Base-by-base conservation (phyloP, 1,140 invertebrate genomes). In the Mamestra configurata region DNA sequence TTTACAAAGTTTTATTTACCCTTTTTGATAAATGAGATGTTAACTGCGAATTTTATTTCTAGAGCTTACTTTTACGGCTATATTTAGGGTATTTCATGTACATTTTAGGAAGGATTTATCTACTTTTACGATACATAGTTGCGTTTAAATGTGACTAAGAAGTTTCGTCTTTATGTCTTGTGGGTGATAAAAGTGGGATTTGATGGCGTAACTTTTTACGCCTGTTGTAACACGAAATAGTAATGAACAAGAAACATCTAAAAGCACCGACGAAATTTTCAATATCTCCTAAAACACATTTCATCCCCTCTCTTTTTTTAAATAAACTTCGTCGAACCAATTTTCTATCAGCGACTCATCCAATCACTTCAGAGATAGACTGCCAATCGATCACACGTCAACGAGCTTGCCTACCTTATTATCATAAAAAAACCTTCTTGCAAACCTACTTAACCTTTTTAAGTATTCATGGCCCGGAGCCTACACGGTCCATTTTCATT, bases 401-500 rank as follows among this genome's bases (percentile, higher is more conserved):
- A 11, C 40, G 46, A 24, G 15, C 73, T 57, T 22, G 15, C 53
- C 53, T 59, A 59, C 57, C 24, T 76, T 76, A 61, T 76, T 76
- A 76, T 76, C 73, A 64, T 76, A 76, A 76, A 76, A 68, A 70
- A 76, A 61, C 53, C 55, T 64, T 20, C 43, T 18, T 49, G 11
- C 15, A 49, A 76, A 64, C 55, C 57, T 64, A 76, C 57, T 76
- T 64, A 61, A 64, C 73, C 57, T 76, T 76, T 76, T 76, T 49
- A 64, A 76, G 40, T 76, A 76, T 76, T 76, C 73, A 76, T 76
- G 55, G 57, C 8, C 13, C n/a, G 57, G 24, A 35, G 27, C 43
- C 31, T 68, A 70, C 51, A 71, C 51, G 51, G 66, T 70, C 66
- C 77, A 78, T 78, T 78, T 77, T 70, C 64, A 70, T 78, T 78